Conservation (phyloP, 2,888 invertebrate species). For the Cancer borealis region DNA sequence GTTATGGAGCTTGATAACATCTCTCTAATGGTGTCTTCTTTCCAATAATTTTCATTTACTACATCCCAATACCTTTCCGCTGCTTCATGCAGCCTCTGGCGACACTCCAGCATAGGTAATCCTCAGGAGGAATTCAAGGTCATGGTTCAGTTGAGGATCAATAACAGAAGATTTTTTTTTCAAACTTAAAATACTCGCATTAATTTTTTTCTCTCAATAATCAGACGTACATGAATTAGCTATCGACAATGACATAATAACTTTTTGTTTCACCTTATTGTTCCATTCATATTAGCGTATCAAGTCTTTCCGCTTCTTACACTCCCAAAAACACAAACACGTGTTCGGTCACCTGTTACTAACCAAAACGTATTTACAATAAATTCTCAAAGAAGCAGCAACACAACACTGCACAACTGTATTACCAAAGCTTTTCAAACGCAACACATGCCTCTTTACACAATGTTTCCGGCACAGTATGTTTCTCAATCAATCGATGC, state of each 20-base stretch:
- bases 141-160: background rate
- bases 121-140: background rate
- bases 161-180: background rate
- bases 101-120: background rate
- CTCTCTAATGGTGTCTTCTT: background rate
- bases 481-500: background rate
- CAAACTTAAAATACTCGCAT: background rate
- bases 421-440: background rate
- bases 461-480: background rate
- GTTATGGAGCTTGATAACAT: no score
- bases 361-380: no score
- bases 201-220: background rate
- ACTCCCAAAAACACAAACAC: background rate
- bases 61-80: no score
- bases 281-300: background rate
- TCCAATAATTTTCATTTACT: no score
- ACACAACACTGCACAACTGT: no score
- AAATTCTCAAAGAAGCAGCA: no score
- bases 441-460: background rate
- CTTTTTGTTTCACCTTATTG: background rate
- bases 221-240: background rate
- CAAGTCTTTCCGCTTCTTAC: background rate
- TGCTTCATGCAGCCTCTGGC: background rate
- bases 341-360: no score
- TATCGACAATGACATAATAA: background rate